Percentiles rank a stretch among this genome's conserved stretches.
These are phyloP conservation scores for Dasyurus viverrinus DNA, from an alignment of 2,113 vertebrate genomes.

Conservation along the genomic window DNA sequence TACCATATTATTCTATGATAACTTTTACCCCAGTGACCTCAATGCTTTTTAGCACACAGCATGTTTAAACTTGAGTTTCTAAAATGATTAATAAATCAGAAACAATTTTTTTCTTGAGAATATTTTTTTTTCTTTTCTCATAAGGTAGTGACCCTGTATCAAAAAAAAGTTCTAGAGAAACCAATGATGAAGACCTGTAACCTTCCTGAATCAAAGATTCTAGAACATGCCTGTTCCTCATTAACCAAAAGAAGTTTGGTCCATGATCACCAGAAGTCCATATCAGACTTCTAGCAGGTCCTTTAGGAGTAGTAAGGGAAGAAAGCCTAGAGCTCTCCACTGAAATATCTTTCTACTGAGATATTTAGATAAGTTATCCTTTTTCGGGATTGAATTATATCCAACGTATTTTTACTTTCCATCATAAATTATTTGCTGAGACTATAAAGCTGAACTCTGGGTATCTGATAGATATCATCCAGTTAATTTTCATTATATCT, in stretches of 20 bases:
- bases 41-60: background rate
- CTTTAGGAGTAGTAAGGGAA: background rate
- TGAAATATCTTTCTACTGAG: background rate
- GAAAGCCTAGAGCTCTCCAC: conserved; percentile 4
- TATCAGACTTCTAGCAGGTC: background rate
- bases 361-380: background rate
- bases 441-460: conserved; percentile 3
- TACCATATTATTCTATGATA: background rate
- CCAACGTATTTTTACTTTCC: background rate
- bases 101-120: background rate
- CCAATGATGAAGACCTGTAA: background rate
- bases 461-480: background rate
- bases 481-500: background rate
- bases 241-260: background rate
- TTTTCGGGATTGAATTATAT: background rate
- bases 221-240: background rate
- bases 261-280: background rate
- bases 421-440: background rate
- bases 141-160: background rate
- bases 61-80: background rate
- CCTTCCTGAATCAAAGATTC: background rate
- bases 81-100: background rate
- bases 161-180: background rate
- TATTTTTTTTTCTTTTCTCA: background rate
- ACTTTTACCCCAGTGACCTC: background rate